Evolutionary conservation across 1,140 invertebrate species (phyloP).

Genomic region (Vanessa tameamea): DNA sequence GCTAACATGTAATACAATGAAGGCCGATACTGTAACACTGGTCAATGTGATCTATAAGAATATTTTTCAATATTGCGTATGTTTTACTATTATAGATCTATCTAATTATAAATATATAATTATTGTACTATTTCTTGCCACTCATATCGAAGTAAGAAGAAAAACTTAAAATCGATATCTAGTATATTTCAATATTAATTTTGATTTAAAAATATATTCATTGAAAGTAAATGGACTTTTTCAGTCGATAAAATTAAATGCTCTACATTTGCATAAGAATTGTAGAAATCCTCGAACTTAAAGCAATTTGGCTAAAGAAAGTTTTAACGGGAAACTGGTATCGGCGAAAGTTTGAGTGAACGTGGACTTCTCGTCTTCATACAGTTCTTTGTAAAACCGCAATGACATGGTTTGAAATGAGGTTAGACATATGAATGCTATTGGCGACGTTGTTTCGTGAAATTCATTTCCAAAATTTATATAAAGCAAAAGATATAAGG

Average conservation of each 20-base stretch:
- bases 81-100: background rate
- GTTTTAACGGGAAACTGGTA: conserved; percentile 22
- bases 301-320: conserved; percentile 18
- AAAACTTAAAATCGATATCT: no score
- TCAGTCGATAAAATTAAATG: background rate
- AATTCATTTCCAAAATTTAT: background rate
- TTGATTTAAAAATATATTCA: background rate
- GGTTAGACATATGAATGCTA: background rate
- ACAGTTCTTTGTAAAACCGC: conserved; percentile 13
- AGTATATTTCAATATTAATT: no score
- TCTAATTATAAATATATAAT: background rate
- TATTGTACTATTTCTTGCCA: no score
- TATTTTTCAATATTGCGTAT: background rate
- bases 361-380: background rate
- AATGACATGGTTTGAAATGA: conserved; percentile 15
- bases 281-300: background rate
- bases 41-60: background rate
- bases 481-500: background rate
- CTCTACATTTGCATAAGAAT: background rate
- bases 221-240: background rate
- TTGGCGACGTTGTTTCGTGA: background rate
- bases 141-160: no score
- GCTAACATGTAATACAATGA: background rate
- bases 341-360: conserved; percentile 20
- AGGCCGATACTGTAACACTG: background rate